Conservation (phyloP, 2,113 vertebrate species). For the Uria aalge region DNA sequence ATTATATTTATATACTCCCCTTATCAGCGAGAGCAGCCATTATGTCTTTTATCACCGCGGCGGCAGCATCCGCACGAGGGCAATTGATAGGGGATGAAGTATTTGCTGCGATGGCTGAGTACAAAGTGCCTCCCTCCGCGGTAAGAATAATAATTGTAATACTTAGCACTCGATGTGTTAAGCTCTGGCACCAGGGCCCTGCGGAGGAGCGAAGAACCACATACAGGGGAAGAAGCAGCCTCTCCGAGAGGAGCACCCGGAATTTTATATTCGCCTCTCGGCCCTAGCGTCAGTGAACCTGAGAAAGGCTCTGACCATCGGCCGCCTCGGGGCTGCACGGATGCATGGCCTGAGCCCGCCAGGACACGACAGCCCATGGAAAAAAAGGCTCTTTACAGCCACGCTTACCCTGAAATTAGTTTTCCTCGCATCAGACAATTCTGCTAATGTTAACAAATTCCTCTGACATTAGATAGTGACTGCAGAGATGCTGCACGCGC, state of each 20-base stretch:
- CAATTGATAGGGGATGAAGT: conserved; percentile 22
- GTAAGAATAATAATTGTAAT: background rate
- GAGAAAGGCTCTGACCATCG: background rate
- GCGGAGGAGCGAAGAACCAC: background rate
- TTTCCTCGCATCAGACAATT: conserved; percentile 16
- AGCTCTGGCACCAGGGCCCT: background rate
- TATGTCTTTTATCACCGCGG: background rate
- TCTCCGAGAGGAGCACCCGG: background rate
- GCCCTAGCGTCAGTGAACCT: rapidly evolving
- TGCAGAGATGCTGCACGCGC: background rate
- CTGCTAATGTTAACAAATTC: conserved; percentile 55
- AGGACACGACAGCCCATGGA: background rate
- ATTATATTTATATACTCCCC: background rate
- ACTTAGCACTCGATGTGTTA: background rate
- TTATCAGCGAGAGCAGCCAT: conserved; percentile 49
- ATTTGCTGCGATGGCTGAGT: background rate
- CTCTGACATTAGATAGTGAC: conserved; percentile 35
- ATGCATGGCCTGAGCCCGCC: rapidly evolving
- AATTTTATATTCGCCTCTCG: background rate
- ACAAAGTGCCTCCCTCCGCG: background rate
- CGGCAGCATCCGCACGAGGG: background rate
- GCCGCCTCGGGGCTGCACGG: background rate
- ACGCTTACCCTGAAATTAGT: background rate
- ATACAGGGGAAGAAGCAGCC: background rate
- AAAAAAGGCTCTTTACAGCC: background rate